Conservation (phyloP, 2,888 invertebrate genomes). For the Temnothorax unifasciatus region DNA sequence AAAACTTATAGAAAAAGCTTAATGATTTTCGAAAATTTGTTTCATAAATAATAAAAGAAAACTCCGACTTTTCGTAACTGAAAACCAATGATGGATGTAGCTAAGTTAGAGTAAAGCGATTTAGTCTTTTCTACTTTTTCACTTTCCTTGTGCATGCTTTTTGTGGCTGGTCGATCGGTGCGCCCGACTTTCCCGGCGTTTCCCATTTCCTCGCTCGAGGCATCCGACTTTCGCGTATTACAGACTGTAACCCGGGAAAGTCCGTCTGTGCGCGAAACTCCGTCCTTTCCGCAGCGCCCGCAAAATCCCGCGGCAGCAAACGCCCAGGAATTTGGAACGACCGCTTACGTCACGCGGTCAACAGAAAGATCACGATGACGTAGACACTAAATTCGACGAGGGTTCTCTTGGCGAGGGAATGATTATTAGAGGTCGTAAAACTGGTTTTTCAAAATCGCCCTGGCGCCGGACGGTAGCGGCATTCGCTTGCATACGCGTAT, state of each 20-base stretch:
- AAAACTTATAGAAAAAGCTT: neutral
- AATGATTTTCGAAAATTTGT: neutral
- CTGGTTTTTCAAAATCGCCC: constrained; percentile 51
- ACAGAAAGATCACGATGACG: constrained; percentile 63
- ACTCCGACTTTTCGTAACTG: constrained; percentile 3
- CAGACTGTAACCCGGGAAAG: constrained; percentile 42
- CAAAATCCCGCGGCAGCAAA: constrained; percentile 56
- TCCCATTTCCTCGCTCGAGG: constrained; percentile 31
- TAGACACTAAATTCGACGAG: constrained; percentile 61
- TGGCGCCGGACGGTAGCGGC: constrained; percentile 34
- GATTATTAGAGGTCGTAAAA: constrained; percentile 42
- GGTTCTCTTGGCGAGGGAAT: constrained; percentile 2
- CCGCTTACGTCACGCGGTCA: constrained; percentile 62
- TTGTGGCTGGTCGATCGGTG: constrained; percentile 6
- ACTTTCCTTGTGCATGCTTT: constrained; percentile 32
- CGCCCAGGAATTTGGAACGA: constrained; percentile 66
- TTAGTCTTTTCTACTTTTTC: constrained; percentile 42
- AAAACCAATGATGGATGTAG: constrained; percentile 22
- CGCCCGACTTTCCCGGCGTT: constrained; percentile 34
- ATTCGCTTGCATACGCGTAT: constrained; percentile 11
- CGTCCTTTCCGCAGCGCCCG: constrained; percentile 39
- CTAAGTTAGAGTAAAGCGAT: constrained; percentile 5
- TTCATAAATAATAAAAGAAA: neutral
- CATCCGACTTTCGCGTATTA: constrained; percentile 57
- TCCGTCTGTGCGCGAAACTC: constrained; percentile 48